A percentile compares a stretch with the other conserved stretches of the same genome.
Evolutionary conservation across 2,797 vertebrate species (phyloP).

Genomic region (Tachyglossus aculeatus): DNA sequence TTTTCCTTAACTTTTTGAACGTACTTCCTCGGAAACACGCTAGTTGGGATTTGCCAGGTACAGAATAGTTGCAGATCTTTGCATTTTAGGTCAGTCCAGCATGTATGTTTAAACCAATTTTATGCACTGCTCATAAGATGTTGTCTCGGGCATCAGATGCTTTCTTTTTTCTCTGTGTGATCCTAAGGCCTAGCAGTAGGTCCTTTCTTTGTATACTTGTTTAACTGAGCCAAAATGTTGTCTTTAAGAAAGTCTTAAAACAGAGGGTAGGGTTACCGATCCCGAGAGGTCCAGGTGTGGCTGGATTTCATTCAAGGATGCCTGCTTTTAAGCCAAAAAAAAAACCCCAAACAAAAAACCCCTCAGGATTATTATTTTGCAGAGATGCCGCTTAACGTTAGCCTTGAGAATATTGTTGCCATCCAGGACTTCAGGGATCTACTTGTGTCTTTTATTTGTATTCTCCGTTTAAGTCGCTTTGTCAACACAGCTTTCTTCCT

Average conservation of each 20-base stretch:
- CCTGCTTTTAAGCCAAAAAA: neutral
- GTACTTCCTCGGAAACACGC: neutral
- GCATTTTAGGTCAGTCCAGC: too few relatives aligned
- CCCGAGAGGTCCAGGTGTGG: neutral
- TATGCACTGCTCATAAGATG: neutral
- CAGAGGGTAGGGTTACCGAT: too few relatives aligned
- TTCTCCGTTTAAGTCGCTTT: too few relatives aligned
- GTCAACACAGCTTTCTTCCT: too few relatives aligned
- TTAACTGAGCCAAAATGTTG: neutral
- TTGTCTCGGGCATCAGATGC: neutral
- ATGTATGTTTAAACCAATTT: neutral
- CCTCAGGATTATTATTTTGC: too few relatives aligned
- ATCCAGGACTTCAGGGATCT: too few relatives aligned
- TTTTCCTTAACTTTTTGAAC: neutral
- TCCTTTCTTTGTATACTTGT: neutral
- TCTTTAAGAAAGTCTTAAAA: too few relatives aligned
- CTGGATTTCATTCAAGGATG: neutral
- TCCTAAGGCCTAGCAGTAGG: neutral
- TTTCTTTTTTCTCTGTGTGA: neutral
- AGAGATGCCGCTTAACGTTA: too few relatives aligned
- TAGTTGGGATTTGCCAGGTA: neutral
- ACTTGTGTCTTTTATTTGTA: too few relatives aligned
- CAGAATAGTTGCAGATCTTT: too few relatives aligned
- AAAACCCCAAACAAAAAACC: too few relatives aligned
- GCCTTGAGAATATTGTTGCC: too few relatives aligned